These are phyloP conservation scores for Lordiphosa collinella DNA, from an alignment of 1,140 invertebrate species.

Conservation along the genomic window DNA sequence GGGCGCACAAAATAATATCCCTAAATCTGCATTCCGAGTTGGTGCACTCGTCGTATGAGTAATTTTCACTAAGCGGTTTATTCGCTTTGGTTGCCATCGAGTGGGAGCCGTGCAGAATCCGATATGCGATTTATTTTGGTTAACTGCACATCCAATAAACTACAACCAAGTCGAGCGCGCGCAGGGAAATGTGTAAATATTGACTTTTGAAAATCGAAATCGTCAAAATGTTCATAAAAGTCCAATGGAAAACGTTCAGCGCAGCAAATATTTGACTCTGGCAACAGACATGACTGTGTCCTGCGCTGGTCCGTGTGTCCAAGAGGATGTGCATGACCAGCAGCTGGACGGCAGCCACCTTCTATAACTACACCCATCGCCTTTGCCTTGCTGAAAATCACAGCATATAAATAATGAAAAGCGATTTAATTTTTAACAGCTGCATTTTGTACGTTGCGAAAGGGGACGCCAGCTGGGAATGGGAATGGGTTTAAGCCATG, in stretches of 20 bases:
- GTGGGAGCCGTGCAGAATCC: slow-evolving; percentile 34
- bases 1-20: slow-evolving; percentile 13
- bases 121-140: slow-evolving; percentile 75
- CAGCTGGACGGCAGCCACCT: slow-evolving; percentile 1
- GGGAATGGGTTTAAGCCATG: not conserved
- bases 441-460: slow-evolving; percentile 25
- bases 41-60: slow-evolving; percentile 59
- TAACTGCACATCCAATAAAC: slow-evolving; percentile 76
- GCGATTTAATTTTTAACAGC: slow-evolving; percentile 67
- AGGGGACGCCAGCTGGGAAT: not conserved
- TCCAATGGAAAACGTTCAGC: slow-evolving; percentile 56
- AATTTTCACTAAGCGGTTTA: slow-evolving; percentile 71
- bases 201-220: slow-evolving; percentile 73
- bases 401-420: slow-evolving; percentile 72
- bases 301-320: slow-evolving; percentile 2
- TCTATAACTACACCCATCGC: not conserved
- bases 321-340: slow-evolving; percentile 30
- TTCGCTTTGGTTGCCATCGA: slow-evolving; percentile 18
- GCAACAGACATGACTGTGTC: slow-evolving; percentile 47
- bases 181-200: slow-evolving; percentile 54
- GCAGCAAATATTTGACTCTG: slow-evolving; percentile 64
- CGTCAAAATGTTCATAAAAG: slow-evolving; percentile 75
- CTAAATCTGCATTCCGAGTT: slow-evolving; percentile 14
- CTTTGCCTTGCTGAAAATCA: slow-evolving; percentile 42
- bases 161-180: slow-evolving; percentile 16